Percentiles rank a stretch among this genome's conserved stretches.
Evolutionary conservation across 2,888 invertebrate genomes (phyloP).

Genomic region (Sycophila texana): DNA sequence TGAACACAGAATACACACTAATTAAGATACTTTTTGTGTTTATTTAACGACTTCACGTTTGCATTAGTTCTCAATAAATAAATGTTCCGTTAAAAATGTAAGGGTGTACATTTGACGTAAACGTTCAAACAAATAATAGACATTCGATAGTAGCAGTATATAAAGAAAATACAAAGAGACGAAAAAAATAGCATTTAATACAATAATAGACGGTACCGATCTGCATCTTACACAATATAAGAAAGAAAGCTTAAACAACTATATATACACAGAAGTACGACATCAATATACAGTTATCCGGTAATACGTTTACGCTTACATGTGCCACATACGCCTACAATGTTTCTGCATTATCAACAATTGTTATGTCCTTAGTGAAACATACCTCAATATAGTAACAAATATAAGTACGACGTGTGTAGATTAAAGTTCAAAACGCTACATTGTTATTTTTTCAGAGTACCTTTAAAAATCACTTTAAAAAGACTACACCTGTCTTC

Average conservation of each 20-base stretch:
- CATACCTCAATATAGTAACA: slow-evolving; percentile 37
- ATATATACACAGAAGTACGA: slow-evolving; percentile 66
- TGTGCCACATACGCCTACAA: slow-evolving; percentile 27
- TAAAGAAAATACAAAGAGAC: slow-evolving; percentile 12
- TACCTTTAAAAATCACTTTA: slow-evolving; percentile 24
- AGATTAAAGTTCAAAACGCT: slow-evolving; percentile 10
- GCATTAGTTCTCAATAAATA: slow-evolving; percentile 12
- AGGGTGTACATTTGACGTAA: not conserved
- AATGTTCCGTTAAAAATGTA: slow-evolving; percentile 9
- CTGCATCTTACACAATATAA: slow-evolving; percentile 7
- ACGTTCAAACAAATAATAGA: slow-evolving; percentile 13
- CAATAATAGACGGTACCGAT: slow-evolving; percentile 13
- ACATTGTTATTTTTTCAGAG: not conserved
- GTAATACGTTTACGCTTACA: slow-evolving; percentile 40
- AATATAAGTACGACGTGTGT: slow-evolving; percentile 46
- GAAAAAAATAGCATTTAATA: slow-evolving; percentile 1
- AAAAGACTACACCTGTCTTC: slow-evolving; percentile 15
- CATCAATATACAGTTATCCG: slow-evolving; percentile 65
- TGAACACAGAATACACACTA: not conserved
- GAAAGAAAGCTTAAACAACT: slow-evolving; percentile 31
- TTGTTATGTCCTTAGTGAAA: slow-evolving; percentile 16
- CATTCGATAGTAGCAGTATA: slow-evolving; percentile 5
- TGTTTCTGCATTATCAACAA: slow-evolving; percentile 19
- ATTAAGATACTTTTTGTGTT: slow-evolving; percentile 24
- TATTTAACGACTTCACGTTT: slow-evolving; percentile 5